phyloP scores from a whole-genome alignment of 2,113 vertebrate species.

The Numida meleagris region DNA sequence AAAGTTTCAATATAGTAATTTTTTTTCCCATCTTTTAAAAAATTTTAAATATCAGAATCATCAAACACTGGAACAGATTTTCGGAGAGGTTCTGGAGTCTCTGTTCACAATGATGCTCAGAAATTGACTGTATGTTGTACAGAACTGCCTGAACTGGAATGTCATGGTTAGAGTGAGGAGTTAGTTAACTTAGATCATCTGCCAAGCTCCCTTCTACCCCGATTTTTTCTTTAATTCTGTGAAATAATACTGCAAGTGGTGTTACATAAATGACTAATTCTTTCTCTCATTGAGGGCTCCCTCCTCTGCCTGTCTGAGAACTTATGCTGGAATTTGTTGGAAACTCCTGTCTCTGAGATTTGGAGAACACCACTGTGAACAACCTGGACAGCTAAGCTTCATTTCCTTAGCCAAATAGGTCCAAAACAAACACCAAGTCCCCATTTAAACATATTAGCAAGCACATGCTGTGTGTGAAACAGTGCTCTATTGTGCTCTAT shows the following conservation, averaged over 20 bases:
- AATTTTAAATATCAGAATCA: not conserved
- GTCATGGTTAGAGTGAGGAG: not conserved
- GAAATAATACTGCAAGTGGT: not conserved
- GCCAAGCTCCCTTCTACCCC: not conserved
- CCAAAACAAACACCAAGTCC: not conserved
- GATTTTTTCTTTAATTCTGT: not conserved
- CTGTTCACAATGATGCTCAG: not conserved
- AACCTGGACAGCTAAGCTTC: not conserved
- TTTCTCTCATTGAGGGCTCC: not conserved
- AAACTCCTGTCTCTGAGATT: not conserved
- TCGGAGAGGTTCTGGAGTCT: not conserved
- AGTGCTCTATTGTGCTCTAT: not conserved
- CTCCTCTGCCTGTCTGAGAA: not conserved
- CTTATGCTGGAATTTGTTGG: not conserved
- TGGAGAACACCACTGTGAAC: not conserved
- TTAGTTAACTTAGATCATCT: not conserved
- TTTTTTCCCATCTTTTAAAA: not conserved
- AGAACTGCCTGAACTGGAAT: not conserved
- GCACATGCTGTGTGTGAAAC: not conserved
- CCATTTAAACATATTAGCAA: not conserved
- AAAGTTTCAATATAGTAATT: not conserved
- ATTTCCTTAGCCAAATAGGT: not conserved
- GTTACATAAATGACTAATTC: rapidly evolving
- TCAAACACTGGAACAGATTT: not conserved
- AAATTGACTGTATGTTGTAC: rapidly evolving